Conservation (phyloP, 2,888 invertebrate genomes). For the Heliconius sara region DNA sequence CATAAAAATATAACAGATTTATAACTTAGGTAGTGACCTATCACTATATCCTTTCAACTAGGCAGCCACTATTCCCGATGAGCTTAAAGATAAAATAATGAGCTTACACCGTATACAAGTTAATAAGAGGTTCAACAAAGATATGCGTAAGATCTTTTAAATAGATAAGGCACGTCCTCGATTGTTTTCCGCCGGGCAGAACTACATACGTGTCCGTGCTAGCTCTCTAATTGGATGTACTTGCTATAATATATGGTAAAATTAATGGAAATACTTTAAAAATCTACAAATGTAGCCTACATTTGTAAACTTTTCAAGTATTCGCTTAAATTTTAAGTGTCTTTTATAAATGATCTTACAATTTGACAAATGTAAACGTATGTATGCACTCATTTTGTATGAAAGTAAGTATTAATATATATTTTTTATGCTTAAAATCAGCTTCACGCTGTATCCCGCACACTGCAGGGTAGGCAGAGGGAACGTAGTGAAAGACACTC, state of each 20-base stretch:
- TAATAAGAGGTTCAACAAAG: conserved; percentile 2
- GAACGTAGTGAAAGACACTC: too few relatives aligned
- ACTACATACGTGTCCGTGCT: neutral
- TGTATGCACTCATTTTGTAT: too few relatives aligned
- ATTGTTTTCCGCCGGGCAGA: neutral
- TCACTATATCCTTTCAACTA: neutral
- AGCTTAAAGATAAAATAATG: neutral
- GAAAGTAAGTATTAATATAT: too few relatives aligned
- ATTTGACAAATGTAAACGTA: too few relatives aligned
- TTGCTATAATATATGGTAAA: neutral
- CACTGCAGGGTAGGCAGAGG: too few relatives aligned
- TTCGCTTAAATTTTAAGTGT: too few relatives aligned
- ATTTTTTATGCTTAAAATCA: too few relatives aligned
- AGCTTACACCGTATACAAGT: neutral
- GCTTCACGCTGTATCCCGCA: too few relatives aligned
- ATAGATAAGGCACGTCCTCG: conserved; percentile 8
- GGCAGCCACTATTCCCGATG: neutral
- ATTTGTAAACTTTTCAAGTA: too few relatives aligned
- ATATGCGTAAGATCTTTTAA: conserved; percentile 11
- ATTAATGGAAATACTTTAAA: neutral
- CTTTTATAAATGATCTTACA: too few relatives aligned
- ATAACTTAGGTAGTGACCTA: neutral
- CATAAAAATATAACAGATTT: too few relatives aligned
- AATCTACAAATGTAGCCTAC: too few relatives aligned
- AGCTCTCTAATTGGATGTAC: conserved; percentile 1